Evolutionary conservation across 2,888 invertebrate genomes (phyloP).

Genomic region (Trypoxylon attenuatum): DNA sequence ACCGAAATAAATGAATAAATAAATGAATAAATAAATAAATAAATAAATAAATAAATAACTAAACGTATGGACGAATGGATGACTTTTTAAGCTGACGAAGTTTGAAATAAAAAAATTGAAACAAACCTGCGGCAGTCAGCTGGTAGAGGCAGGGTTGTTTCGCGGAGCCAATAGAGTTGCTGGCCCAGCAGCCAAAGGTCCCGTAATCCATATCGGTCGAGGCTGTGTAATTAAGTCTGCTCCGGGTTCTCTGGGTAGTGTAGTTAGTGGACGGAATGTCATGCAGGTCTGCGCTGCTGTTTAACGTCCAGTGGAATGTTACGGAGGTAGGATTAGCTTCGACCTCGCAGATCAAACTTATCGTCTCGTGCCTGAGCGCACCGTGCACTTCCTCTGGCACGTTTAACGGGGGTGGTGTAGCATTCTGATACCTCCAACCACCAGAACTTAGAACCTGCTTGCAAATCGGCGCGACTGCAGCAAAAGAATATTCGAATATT

Average conservation of each 20-base stretch:
- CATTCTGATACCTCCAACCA: slow-evolving; percentile 53
- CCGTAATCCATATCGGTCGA: slow-evolving; percentile 92
- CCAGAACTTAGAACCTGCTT: slow-evolving; percentile 62
- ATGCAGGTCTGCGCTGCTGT: slow-evolving; percentile 88
- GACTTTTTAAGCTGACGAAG: too few species aligned
- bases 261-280: slow-evolving; percentile 82
- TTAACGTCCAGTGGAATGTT: slow-evolving; percentile 94
- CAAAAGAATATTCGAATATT: background rate
- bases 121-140: slow-evolving; percentile 87
- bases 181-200: slow-evolving; percentile 90
- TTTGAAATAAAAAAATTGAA: background rate
- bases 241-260: slow-evolving; percentile 80
- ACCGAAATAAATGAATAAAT: too few species aligned
- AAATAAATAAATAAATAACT: too few species aligned
- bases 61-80: too few species aligned
- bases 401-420: slow-evolving; percentile 69
- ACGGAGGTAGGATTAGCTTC: slow-evolving; percentile 90
- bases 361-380: slow-evolving; percentile 89
- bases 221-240: slow-evolving; percentile 89
- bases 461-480: slow-evolving; percentile 69
- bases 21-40: too few species aligned
- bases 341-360: slow-evolving; percentile 89
- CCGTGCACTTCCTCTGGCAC: slow-evolving; percentile 88
- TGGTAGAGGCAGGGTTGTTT: slow-evolving; percentile 91
- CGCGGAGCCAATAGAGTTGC: slow-evolving; percentile 88